Conservation (phyloP, 2,797 vertebrate genomes). For the Emys orbicularis region DNA sequence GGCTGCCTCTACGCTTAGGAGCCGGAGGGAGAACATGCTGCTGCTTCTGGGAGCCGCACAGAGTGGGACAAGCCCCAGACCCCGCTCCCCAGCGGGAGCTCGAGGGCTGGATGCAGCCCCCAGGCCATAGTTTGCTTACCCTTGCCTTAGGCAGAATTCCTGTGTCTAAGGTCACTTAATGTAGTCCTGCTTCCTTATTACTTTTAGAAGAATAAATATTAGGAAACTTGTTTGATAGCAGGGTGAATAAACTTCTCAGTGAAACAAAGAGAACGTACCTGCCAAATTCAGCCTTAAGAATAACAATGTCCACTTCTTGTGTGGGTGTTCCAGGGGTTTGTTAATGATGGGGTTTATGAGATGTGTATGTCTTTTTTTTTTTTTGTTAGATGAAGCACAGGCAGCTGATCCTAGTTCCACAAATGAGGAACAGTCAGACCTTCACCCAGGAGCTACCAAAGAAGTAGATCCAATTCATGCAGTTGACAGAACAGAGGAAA, state of each 20-base stretch:
- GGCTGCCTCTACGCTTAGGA: too few species aligned
- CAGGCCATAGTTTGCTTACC: too few species aligned
- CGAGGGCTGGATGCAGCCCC: too few species aligned
- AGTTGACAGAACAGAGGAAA: conserved; percentile 1
- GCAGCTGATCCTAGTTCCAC: conserved; percentile 50
- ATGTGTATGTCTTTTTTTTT: not conserved
- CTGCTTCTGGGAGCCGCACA: too few species aligned
- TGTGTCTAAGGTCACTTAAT: not conserved
- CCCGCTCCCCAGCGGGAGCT: too few species aligned
- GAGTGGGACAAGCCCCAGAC: too few species aligned
- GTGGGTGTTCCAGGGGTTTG: not conserved
- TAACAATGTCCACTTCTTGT: not conserved
- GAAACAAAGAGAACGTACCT: not conserved
- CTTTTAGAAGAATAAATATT: not conserved
- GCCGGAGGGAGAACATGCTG: too few species aligned
- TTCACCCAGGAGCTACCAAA: conserved; percentile 5
- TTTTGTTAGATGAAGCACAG: conserved; percentile 57
- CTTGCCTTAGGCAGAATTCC: not conserved
- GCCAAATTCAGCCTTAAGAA: not conserved
- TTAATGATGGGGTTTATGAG: not conserved
- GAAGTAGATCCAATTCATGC: conserved; percentile 19
- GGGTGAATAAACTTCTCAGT: not conserved
- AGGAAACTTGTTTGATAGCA: not conserved
- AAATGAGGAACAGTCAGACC: conserved; percentile 57
- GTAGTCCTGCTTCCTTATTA: not conserved